These are phyloP conservation scores for Chloropsis hardwickii DNA, from an alignment of 2,113 vertebrate species.

Conservation along the genomic window DNA sequence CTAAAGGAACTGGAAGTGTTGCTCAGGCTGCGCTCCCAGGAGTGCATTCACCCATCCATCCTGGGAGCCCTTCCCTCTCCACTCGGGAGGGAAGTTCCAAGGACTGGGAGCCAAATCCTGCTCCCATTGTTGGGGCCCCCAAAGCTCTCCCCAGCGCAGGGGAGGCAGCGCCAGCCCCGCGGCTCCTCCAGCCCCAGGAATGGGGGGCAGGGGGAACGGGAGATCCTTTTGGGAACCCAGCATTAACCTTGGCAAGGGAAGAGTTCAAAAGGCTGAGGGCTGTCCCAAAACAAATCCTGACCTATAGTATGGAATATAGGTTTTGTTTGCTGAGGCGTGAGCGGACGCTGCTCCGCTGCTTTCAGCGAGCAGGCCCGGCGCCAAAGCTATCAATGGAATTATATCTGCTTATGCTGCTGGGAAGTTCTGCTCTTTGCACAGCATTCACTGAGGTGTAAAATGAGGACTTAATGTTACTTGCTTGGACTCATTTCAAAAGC, in stretches of 20 bases:
- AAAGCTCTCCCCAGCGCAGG: neutral
- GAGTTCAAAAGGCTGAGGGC: neutral
- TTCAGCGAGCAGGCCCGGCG: neutral
- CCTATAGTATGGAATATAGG: neutral
- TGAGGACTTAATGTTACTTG: conserved; percentile 24
- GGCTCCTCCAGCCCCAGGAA: neutral
- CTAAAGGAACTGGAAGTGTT: neutral
- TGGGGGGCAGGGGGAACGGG: neutral
- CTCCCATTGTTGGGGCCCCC: neutral
- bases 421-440: conserved; percentile 58
- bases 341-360: neutral
- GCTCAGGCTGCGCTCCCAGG: neutral
- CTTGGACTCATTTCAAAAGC: conserved; percentile 43
- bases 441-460: conserved; percentile 52
- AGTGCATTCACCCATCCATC: neutral
- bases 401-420: conserved; percentile 37
- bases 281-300: neutral
- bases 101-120: neutral
- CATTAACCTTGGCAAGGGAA: neutral
- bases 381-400: conserved; percentile 41
- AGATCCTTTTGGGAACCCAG: neutral
- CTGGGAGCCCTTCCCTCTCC: neutral
- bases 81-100: neutral
- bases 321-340: neutral
- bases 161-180: neutral